Conservation (phyloP, 92 coral and sea anemone species). For the Micromussa lordhowensis region DNA sequence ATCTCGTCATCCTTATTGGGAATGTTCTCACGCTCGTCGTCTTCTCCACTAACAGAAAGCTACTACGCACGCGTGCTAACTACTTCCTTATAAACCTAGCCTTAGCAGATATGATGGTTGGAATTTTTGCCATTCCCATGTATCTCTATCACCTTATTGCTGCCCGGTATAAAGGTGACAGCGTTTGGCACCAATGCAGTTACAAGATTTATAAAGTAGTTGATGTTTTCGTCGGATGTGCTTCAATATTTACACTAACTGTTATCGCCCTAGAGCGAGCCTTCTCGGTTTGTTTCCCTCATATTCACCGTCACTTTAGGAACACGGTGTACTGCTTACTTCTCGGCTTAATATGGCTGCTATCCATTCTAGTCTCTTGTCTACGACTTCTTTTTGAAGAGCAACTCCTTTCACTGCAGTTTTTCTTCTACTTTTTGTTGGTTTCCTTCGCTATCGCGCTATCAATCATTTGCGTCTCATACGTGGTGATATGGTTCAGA, state of each 20-base stretch:
- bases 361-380: conserved; percentile 65
- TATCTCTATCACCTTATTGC: conserved; percentile 70
- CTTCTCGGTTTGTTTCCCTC: conserved; percentile 81
- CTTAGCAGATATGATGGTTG: conserved; percentile 83
- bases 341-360: conserved; percentile 73
- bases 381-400: conserved; percentile 65
- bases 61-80: conserved; percentile 85
- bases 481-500: conserved; percentile 72
- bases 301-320: conserved; percentile 68
- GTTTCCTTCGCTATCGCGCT: conserved; percentile 74
- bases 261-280: conserved; percentile 80
- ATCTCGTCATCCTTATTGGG: conserved; percentile 74
- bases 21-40: conserved; percentile 78
- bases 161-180: conserved; percentile 55
- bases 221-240: conserved; percentile 86
- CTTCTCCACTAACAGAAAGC: conserved; percentile 73
- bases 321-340: conserved; percentile 58
- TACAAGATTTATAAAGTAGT: conserved; percentile 61
- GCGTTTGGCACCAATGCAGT: conserved; percentile 52
- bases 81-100: conserved; percentile 86
- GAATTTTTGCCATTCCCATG: conserved; percentile 81
- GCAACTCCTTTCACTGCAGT: conserved; percentile 56
- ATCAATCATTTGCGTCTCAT: conserved; percentile 73
- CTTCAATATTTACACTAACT: conserved; percentile 81
- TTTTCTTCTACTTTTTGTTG: conserved; percentile 77